A percentile compares a stretch with the other conserved stretches of the same genome.
These are phyloP conservation scores for Otolemur garnettii DNA, from an alignment of 2,113 vertebrate species.

Conservation along the genomic window DNA sequence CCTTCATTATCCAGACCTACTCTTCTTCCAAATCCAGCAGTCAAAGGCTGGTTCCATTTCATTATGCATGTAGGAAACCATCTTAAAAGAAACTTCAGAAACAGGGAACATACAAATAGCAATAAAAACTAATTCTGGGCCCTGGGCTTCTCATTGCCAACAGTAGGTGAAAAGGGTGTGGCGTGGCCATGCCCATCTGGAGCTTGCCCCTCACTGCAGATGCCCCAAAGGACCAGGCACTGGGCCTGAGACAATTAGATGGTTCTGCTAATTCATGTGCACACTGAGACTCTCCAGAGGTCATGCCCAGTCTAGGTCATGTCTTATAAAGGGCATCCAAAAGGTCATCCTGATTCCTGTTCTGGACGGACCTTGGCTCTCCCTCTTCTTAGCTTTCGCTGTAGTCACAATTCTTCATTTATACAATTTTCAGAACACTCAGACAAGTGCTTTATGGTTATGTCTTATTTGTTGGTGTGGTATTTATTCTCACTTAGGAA, in stretches of 20 bases:
- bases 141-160: rapidly evolving
- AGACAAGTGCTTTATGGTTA: rapidly evolving
- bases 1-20: not conserved
- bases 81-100: not conserved
- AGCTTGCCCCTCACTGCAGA: rapidly evolving
- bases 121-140: rapidly evolving
- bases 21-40: too few species aligned
- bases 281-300: rapidly evolving
- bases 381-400: rapidly evolving
- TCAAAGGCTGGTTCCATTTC: rapidly evolving
- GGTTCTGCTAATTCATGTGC: rapidly evolving
- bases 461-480: not conserved
- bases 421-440: rapidly evolving
- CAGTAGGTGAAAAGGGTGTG: rapidly evolving
- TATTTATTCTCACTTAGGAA: rapidly evolving
- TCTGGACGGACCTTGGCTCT: rapidly evolving
- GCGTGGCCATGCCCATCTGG: rapidly evolving
- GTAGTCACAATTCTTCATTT: rapidly evolving
- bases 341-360: rapidly evolving
- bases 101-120: rapidly evolving
- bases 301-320: rapidly evolving
- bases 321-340: not conserved
- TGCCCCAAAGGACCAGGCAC: not conserved
- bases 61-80: rapidly evolving
- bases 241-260: rapidly evolving